phyloP scores from a whole-genome alignment of 2,888 invertebrate species.

The Halictus quadricinctus region DNA sequence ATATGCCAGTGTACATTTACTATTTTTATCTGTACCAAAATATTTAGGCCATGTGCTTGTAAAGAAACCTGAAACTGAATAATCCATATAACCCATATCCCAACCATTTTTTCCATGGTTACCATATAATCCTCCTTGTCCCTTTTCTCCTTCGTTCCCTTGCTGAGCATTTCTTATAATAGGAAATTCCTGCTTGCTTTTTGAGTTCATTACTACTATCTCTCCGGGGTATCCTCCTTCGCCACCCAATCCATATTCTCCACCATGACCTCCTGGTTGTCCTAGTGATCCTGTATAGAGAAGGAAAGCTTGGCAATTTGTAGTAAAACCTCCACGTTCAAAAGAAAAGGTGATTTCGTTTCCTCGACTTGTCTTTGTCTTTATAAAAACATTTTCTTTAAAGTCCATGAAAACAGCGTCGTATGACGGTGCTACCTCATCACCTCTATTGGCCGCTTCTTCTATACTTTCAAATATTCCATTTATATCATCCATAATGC shows the following conservation, averaged over 20 bases:
- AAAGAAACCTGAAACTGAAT: too few relatives aligned
- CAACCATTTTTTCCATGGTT: conserved; percentile 3
- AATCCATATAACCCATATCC: conserved; percentile 23
- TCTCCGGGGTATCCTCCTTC: conserved; percentile 24
- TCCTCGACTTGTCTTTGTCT: conserved; percentile 9
- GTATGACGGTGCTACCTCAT: too few relatives aligned
- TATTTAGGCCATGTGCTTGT: too few relatives aligned
- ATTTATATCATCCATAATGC: not conserved
- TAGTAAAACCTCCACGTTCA: not conserved
- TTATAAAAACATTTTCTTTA: conserved; percentile 9
- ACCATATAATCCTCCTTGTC: conserved; percentile 19
- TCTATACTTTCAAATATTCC: too few relatives aligned
- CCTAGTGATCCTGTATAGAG: conserved; percentile 16
- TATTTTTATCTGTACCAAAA: too few relatives aligned
- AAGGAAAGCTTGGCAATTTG: conserved; percentile 12
- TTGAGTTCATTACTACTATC: not conserved
- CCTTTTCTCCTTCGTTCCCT: conserved; percentile 8
- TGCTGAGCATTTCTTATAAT: not conserved
- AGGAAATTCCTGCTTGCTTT: conserved; percentile 3
- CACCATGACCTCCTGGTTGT: conserved; percentile 1
- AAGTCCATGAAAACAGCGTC: too few relatives aligned
- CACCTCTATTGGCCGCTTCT: too few relatives aligned
- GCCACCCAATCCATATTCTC: conserved; percentile 20
- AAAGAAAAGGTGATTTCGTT: conserved; percentile 22
- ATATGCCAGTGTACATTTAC: not conserved